A percentile compares a stretch with the other conserved stretches of the same genome.
Conservation (phyloP, 2,113 vertebrate genomes). For the Lagopus muta region DNA sequence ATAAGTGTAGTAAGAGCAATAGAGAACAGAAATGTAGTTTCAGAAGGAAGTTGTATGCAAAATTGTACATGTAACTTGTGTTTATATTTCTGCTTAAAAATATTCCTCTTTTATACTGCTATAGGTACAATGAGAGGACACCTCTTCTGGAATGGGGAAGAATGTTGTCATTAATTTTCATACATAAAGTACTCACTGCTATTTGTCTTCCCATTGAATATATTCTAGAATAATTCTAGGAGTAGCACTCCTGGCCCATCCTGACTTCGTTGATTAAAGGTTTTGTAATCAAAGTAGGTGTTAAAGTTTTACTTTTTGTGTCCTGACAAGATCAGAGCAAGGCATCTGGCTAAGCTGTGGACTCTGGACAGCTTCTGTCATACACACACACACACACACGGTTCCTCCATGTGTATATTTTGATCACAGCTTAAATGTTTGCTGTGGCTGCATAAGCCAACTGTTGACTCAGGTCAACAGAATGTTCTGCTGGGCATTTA, state of each 20-base stretch:
- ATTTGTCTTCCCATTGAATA: neutral
- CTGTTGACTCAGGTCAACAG: neutral
- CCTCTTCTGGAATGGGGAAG: neutral
- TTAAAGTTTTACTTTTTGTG: neutral
- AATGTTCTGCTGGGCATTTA: neutral
- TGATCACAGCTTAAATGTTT: neutral
- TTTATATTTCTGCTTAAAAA: neutral
- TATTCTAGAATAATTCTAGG: neutral
- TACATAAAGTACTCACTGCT: neutral
- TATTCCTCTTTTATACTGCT: neutral
- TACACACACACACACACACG: neutral
- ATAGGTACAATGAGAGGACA: neutral
- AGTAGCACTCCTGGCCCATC: neutral
- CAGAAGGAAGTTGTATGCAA: neutral
- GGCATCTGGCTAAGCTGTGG: neutral
- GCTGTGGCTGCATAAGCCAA: neutral
- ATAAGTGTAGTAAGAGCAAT: neutral
- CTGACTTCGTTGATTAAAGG: neutral
- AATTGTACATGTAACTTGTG: neutral
- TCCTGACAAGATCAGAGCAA: neutral
- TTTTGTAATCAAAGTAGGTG: neutral
- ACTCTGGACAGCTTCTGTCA: neutral
- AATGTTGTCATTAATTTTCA: neutral
- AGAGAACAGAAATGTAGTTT: neutral
- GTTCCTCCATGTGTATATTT: neutral